Evolutionary conservation across 2,113 vertebrate species (phyloP), one percentile per base, ranked within the genome.

Genomic region (Pygoscelis adeliae): DNA sequence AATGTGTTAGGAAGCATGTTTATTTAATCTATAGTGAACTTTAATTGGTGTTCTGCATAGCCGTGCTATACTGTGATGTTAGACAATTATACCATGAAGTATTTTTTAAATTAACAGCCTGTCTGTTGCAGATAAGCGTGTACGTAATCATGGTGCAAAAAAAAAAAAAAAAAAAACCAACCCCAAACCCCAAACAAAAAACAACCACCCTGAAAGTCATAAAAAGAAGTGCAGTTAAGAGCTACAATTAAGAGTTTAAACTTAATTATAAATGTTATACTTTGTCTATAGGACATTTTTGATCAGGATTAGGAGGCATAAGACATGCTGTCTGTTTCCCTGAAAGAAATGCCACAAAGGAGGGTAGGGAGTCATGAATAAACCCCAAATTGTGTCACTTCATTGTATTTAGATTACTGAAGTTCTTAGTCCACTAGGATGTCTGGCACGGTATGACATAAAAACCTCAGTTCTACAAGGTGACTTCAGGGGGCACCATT

Each of bases 81-180:
- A 69, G 62, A 93, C 90, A 97, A 94, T 82, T 85, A 67, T 56
- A 65, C 52, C 40, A n/a, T 59, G 42, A 94, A 90, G 56, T 6
- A 17, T 74, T 74, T 69, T 95, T 72, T 92, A 86, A 96, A 89
- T 71, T 59, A 91, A 87, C 87, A 94, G 73, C 52, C 93, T 98
- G 95, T 77, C 83, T 95, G 47, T 81, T 77, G 71, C 71, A 96
- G 95, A 97, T 96, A 97, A 97, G 26, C 79, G 44, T 61, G 36
- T 93, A 70, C 16, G 6, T 49, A 91, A 55, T 95, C 61, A 53
- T 5, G 11, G 42, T 61, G 20, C 0, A 32, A 49, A 65, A 81
- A 44, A 21, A 16, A 2, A 13, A 49, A 23, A 18, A 2, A 27
- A n/a, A 34, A 61, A 44, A 36, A 72, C 5, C 42, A 42, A 17